Conservation (phyloP, 2,888 invertebrate genomes). For the Abrostola tripartita region DNA sequence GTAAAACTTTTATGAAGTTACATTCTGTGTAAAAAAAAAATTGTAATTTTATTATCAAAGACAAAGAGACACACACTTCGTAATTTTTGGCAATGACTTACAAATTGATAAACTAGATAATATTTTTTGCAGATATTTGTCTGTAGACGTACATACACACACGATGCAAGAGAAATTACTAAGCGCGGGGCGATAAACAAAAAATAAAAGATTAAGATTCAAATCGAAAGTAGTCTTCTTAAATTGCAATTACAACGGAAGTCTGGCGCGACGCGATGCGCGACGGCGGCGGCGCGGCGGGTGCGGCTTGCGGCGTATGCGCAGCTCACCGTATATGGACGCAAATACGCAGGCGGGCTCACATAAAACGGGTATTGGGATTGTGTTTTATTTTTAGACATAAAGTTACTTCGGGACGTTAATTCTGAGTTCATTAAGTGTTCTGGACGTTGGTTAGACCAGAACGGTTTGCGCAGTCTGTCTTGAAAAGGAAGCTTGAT, state of each 20-base stretch:
- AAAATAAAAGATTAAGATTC: background rate
- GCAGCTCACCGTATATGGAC: slow-evolving; percentile 35
- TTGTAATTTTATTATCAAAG: too few relatives aligned
- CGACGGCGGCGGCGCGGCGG: slow-evolving; percentile 6
- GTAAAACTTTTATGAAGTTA: too few relatives aligned
- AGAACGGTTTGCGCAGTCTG: background rate
- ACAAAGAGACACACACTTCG: too few relatives aligned
- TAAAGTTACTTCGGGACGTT: slow-evolving; percentile 16
- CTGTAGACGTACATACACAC: too few relatives aligned
- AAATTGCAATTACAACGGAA: slow-evolving; percentile 36
- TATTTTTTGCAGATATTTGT: too few relatives aligned
- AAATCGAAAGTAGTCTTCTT: slow-evolving; percentile 9
- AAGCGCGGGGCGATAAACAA: too few relatives aligned
- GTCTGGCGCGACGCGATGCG: slow-evolving; percentile 12
- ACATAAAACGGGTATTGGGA: slow-evolving; percentile 45
- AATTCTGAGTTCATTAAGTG: slow-evolving; percentile 16
- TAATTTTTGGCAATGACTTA: too few relatives aligned
- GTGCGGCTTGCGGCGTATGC: slow-evolving; percentile 10
- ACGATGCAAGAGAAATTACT: too few relatives aligned
- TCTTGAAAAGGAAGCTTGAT: too few relatives aligned
- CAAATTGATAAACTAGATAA: too few relatives aligned
- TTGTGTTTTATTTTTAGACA: slow-evolving; percentile 41
- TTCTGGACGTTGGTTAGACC: background rate
- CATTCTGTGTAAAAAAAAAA: too few relatives aligned
- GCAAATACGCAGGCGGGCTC: slow-evolving; percentile 24